Base-by-base conservation (phyloP, 92 coral and sea anemone species). In the Pocillopora grandis region DNA sequence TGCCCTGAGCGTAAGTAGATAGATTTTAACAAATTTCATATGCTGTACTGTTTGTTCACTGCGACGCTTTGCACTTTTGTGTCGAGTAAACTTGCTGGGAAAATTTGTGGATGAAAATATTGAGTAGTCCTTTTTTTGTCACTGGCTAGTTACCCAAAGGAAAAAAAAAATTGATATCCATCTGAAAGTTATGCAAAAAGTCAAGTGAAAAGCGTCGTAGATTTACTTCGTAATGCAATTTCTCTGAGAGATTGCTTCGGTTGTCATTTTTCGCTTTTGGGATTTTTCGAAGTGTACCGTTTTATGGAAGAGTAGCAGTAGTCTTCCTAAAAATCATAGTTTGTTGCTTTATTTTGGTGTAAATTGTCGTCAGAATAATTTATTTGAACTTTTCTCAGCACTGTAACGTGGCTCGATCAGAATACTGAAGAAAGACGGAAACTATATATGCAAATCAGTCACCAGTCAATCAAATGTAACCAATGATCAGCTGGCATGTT, bases 1-100 rank as follows among this genome's bases (percentile, higher is more conserved):
- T 82, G 97, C 95, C 20, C 82, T 97, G 18, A 92, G 91, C 80
- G 99, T 97, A 91, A 94, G 98, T 90, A 68, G 3, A 63, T 69
- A 74, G 63, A 27, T 78, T 72, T 27, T 52, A 63, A 67, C 58
- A 58, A 59, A 69, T 42, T 37, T 9, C 19, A 71, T 71, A 56
- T 59, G 76, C 70, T 70, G 57, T 70, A 6, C 75, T 16, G 1
- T 64, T 76, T 88, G 63, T 88, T 82, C 71, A 81, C 81, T 55
- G 35, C 35, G 72, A 65, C 56, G 71, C 57, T 81, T 66, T 9
- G 12, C 63, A 59, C 31, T 76, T 69, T 31, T 61, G 18, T 60
- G 65, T 69, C 12, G 33, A 70, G 42, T 17, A 15, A 68, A 76
- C 67, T 61, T 71, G 59, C 59, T 10, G 59, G 71, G 20, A 71